A percentile compares a stretch with the other conserved stretches of the same genome.
Evolutionary conservation across 2,113 vertebrate genomes (phyloP).

Genomic region (Peromyscus leucopus): DNA sequence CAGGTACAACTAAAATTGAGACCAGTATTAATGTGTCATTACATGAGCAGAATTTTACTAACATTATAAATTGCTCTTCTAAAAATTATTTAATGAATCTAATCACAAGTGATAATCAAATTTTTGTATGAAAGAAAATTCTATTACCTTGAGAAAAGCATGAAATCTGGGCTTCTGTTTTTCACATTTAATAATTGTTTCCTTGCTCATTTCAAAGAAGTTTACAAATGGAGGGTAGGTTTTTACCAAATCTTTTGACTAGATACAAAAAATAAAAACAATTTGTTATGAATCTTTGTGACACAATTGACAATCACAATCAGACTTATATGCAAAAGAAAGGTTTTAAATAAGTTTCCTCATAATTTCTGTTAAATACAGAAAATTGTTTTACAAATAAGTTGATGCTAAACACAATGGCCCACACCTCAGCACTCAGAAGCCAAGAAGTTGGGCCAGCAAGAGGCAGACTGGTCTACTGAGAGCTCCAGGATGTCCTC

Average conservation of each 20-base stretch:
- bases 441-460: not conserved
- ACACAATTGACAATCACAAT: constrained; percentile 16
- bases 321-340: constrained; percentile 1
- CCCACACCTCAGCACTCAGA: not conserved
- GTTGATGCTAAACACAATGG: not conserved
- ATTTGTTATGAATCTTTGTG: constrained; percentile 13
- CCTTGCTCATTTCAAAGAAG: constrained; percentile 99
- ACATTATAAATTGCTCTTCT: not conserved
- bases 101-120: constrained; percentile 44
- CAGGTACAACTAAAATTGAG: constrained; percentile 39
- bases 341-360: constrained; percentile 25
- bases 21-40: not conserved
- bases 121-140: constrained; percentile 53
- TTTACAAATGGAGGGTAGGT: constrained; percentile 98
- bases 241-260: constrained; percentile 98
- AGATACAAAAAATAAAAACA: constrained; percentile 56
- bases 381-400: constrained; percentile 34
- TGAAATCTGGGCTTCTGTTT: constrained; percentile 98
- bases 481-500: not conserved
- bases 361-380: constrained; percentile 9
- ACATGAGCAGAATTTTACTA: constrained; percentile 20
- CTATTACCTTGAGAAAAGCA: constrained; percentile 95
- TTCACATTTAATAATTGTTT: constrained; percentile 96
- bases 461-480: not conserved
- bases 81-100: constrained; percentile 32